Base-by-base conservation (phyloP, 2,797 vertebrate species). In the Oophaga sylvatica region DNA sequence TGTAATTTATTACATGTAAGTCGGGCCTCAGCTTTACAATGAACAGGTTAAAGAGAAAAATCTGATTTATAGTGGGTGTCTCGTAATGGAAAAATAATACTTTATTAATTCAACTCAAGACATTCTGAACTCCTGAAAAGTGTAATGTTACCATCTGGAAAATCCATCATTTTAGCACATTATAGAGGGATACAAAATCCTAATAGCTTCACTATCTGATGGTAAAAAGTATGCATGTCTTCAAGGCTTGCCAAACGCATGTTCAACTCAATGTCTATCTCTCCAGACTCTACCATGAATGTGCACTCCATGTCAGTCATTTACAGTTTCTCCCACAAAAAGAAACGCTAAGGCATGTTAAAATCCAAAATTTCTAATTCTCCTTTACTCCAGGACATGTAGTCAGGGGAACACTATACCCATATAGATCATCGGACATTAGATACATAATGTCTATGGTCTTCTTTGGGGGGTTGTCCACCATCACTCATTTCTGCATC, bases 101-200 rank as follows among this genome's bases (percentile, higher is more conserved):
- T 81, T 56, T 80, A 67, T 60, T 70, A 56, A 59, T 68, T 60
- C 63, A 67, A 65, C 63, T 63, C 26, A 80, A 81, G 67, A 77
- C 67, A 48, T 62, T 81, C 63, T 81, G 31, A 81, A 86, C 65
- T 63, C 57, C 59, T 17, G 22, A 35, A 65, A 86, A 70, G 78
- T 81, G 78, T 86, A 60, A 86, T 62, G 22, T 81, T 81, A 81
- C 85, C 65, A 86, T 86, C 78, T 86, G 77, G 78, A 53, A 57
- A 41, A 45, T n/a, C 20, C 63, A 15, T 71, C 41, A 73, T 86
- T 1, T 10, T 11, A 73, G 31, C 77, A 81, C 35, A 29, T 81
- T 73, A 45, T 17, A 29, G 4, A 71, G n/a, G 45, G 53, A 56
- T 26, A 26, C 0, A 56, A 53, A 56, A 5, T 56, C 19, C 12